Conservation (phyloP, 2,797 vertebrate genomes). For the Apodemus agrarius region DNA sequence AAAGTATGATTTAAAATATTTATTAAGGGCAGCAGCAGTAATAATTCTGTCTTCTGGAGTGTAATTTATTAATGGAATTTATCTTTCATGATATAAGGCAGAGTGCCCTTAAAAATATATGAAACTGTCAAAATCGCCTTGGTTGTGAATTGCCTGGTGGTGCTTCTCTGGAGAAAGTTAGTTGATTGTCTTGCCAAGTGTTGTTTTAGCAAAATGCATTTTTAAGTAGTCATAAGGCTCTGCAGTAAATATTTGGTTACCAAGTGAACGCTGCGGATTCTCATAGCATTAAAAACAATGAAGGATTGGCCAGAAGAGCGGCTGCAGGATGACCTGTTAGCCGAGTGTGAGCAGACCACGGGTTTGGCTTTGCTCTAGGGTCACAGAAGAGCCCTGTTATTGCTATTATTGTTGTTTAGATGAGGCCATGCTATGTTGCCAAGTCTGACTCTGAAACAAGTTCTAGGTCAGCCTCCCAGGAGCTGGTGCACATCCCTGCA, state of each 20-base stretch:
- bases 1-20: not conserved
- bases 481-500: not conserved
- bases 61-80: constrained; percentile 8
- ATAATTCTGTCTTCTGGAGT: constrained; percentile 30
- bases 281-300: not conserved
- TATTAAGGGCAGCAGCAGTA: not conserved
- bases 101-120: not conserved
- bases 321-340: constrained; percentile 1
- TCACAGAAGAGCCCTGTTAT: not conserved
- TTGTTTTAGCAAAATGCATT: constrained; percentile 24
- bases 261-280: constrained; percentile 8
- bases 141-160: not conserved
- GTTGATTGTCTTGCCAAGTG: constrained; percentile 1
- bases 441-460: not conserved
- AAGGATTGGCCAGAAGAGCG: not conserved
- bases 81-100: constrained; percentile 39
- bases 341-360: not conserved
- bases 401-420: not conserved
- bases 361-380: not conserved
- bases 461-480: not conserved
- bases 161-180: constrained; percentile 38
- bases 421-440: not conserved
- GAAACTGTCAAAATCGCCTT: constrained; percentile 35
- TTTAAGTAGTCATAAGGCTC: not conserved
- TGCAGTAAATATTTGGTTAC: constrained; percentile 38